Evolutionary conservation across 2,888 invertebrate species (phyloP), one percentile per base, ranked within the genome.

Genomic region (Allygus modestus): DNA sequence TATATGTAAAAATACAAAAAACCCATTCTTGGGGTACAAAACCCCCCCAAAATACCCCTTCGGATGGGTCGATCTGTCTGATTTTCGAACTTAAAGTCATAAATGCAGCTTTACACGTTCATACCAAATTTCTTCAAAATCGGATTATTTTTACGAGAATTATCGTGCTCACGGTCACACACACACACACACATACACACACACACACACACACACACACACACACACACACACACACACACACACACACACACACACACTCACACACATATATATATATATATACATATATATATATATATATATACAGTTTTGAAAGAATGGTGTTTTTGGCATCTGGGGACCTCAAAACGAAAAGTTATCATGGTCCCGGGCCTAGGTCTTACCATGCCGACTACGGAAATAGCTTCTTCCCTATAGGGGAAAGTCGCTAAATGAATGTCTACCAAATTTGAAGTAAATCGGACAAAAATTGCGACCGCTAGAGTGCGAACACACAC

Each of bases 161-260:
- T 46, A 46, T 46, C 46, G 46, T 46, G 46, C n/a, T 46, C 11
- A 46, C 46, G 12, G 46, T 9, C 46, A 46, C 46, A 46, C 46
- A 46, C 46, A 46, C 46, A 46, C 46, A 46, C 46, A 46, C 46
- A 46, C 46, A 46, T 12, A 46, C 46, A 46, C 46, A 46, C 46
- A 17, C 46, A 46, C 46, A 46, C 46, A 46, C 46, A 46, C 46
- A 46, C 46, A 46, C 46, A 46, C 46, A 46, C 46, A 46, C 46
- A 46, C 46, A 46, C 46, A 46, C 46, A 46, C 46, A 46, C 46
- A 46, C 46, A 37, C 37, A 37, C 37, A 37, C 37, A 37, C 37
- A 37, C 37, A 37, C 37, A 37, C 37, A 37, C 37, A 37, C 9
- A 37, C 37, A 37, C 9, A 37, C 37, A 46, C 12, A 46, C n/a